Base-by-base conservation (phyloP, 1,140 invertebrate genomes). In the Geopemphigus sp. region DNA sequence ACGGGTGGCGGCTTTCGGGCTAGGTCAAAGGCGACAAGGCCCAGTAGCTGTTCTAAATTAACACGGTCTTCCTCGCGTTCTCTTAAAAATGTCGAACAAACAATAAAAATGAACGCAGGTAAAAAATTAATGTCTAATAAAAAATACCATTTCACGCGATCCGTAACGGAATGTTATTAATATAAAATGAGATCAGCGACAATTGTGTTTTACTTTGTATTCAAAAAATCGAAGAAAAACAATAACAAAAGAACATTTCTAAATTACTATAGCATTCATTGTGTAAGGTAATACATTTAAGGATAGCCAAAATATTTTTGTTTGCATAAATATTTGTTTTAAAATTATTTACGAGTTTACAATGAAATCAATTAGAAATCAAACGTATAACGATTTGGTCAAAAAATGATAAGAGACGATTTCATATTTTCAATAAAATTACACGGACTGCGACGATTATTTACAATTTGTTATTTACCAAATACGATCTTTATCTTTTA, bases 101-200 rank as follows among this genome's bases (percentile, higher is more conserved):
- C 74, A 78, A 78, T 78, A 19, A 57, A 15, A 57, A 59, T 59
- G 72, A 39, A 76, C 22, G 22, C 4, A 47, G 53, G 26, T 39
- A 78, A 78, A 78, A 78, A 61, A 78, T 45, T 63, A 76, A 76
- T 47, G 39, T 61, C 32, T 78, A 78, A 19, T 17, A 56, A 22
- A 78, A 57, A 61, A 47, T 22, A 47, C 63, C 74, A 39, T 63
- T 78, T 76, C 72, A 45, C 22, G 74, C 45, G 56, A 78, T 61
- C 74, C 74, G 74, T 78, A 78, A 78, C 74, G 74, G 39, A 78
- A 78, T 78, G 74, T 78, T 78, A 78, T 61, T 61, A 57, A 78
- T 61, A 50, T 59, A 57, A 76, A 76, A 59, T 59, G 54, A 76
- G 54, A 76, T 76, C 72, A 59, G 57, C 72, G 29, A 4, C 68